These are phyloP conservation scores for Dicaeum eximium DNA, from an alignment of 2,113 vertebrate species.

Conservation along the genomic window DNA sequence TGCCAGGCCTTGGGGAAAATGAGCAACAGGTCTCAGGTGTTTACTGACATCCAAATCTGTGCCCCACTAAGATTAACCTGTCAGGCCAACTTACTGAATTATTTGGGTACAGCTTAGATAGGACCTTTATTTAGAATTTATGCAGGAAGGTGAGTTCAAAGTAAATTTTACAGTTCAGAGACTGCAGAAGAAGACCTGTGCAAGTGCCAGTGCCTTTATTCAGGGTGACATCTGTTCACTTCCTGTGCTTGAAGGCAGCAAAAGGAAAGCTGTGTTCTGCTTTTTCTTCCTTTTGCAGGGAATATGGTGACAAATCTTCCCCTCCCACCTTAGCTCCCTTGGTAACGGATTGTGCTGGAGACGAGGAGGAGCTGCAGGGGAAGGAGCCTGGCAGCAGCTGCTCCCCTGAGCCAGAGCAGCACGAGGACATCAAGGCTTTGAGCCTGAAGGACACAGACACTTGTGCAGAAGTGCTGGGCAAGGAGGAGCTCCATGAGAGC, in stretches of 20 bases:
- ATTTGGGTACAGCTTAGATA: not conserved
- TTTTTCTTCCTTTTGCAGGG: constrained; percentile 72
- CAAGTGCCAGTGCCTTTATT: not conserved
- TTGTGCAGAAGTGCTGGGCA: not conserved
- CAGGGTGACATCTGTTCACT: not conserved
- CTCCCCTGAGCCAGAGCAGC: not conserved
- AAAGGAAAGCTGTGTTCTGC: not conserved
- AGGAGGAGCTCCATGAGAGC: not conserved
- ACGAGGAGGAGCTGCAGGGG: not conserved
- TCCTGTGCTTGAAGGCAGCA: not conserved
- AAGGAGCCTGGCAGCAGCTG: not conserved
- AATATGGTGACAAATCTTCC: constrained; percentile 86
- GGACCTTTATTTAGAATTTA: not conserved
- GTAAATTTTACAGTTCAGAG: not conserved
- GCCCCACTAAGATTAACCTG: not conserved
- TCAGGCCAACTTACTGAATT: not conserved
- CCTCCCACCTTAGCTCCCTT: constrained; percentile 80
- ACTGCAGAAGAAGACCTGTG: not conserved
- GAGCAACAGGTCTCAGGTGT: not conserved
- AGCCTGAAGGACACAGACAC: constrained; percentile 24
- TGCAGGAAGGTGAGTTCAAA: not conserved
- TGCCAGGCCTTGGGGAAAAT: not conserved
- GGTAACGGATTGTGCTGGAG: constrained; percentile 7
- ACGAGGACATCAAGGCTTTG: not conserved
- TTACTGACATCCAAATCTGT: not conserved